A percentile compares a stretch with the other conserved stretches of the same genome.
Evolutionary conservation across 2,113 vertebrate species (phyloP).

Genomic region (Sula dactylatra): DNA sequence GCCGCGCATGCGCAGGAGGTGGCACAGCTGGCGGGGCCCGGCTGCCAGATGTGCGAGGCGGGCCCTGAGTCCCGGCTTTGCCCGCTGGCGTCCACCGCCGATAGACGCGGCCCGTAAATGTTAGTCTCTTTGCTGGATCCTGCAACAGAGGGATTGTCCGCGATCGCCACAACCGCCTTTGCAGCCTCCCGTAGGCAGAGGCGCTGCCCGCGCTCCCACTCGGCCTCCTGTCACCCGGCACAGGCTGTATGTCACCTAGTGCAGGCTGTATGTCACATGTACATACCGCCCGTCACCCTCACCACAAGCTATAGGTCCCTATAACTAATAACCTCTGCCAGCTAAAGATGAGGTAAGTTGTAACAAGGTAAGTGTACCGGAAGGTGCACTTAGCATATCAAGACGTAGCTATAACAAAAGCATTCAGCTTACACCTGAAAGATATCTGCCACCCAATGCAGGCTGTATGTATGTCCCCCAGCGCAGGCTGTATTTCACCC

Average conservation of each 20-base stretch:
- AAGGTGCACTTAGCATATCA: not conserved
- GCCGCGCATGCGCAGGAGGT: not conserved
- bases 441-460: not conserved
- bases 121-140: fast-evolving
- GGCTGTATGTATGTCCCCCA: too few species aligned
- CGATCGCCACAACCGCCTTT: too few species aligned
- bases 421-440: not conserved
- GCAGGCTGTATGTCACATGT: too few species aligned
- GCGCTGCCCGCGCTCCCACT: too few species aligned
- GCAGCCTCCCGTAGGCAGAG: not conserved
- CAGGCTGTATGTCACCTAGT: too few species aligned
- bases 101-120: fast-evolving
- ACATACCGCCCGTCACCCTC: too few species aligned
- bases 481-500: not conserved
- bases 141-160: too few species aligned
- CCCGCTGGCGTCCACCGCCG: fast-evolving
- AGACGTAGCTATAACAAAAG: not conserved
- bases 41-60: not conserved
- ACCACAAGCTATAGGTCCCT: too few species aligned
- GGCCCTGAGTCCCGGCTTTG: fast-evolving
- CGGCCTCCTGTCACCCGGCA: too few species aligned
- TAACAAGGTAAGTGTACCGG: slow-evolving; percentile 1
- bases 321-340: too few species aligned
- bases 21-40: not conserved
- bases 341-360: not conserved